Percentiles rank a stretch among this genome's conserved stretches.
Evolutionary conservation across 2,797 vertebrate species (phyloP).

Genomic region (Cichlasoma orientale): DNA sequence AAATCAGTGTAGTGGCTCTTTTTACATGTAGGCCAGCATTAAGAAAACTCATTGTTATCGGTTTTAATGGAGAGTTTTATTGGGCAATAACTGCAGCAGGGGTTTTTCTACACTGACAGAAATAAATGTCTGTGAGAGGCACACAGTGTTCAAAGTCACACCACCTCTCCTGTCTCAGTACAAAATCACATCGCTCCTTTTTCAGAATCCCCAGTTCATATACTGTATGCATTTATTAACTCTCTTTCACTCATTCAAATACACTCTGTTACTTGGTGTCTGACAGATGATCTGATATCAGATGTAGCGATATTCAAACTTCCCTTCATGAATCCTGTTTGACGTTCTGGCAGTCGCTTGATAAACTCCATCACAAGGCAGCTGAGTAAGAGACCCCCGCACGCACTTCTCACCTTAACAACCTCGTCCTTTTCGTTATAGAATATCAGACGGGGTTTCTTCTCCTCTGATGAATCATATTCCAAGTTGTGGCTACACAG

Average conservation of each 20-base stretch:
- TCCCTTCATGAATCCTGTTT: conserved; percentile 2
- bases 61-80: conserved; percentile 29
- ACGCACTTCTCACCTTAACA: conserved; percentile 78
- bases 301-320: conserved; percentile 21
- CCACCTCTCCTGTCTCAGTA: not conserved
- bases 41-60: conserved; percentile 1
- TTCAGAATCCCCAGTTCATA: conserved; percentile 13
- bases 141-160: conserved; percentile 10
- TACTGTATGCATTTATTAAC: not conserved
- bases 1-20: conserved; percentile 4
- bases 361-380: conserved; percentile 6
- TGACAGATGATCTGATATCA: conserved; percentile 35
- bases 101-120: conserved; percentile 9
- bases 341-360: conserved; percentile 6
- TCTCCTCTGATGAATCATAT: conserved; percentile 82
- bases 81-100: not conserved
- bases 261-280: conserved; percentile 15
- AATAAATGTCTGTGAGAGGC: conserved; percentile 28
- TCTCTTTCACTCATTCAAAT: not conserved
- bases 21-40: not conserved
- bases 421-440: conserved; percentile 82
- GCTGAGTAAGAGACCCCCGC: not conserved
- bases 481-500: conserved; percentile 84
- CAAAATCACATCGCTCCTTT: conserved; percentile 15
- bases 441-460: conserved; percentile 82